Conservation (phyloP, 1,140 invertebrate genomes). For the Drosophila subpulchrella region DNA sequence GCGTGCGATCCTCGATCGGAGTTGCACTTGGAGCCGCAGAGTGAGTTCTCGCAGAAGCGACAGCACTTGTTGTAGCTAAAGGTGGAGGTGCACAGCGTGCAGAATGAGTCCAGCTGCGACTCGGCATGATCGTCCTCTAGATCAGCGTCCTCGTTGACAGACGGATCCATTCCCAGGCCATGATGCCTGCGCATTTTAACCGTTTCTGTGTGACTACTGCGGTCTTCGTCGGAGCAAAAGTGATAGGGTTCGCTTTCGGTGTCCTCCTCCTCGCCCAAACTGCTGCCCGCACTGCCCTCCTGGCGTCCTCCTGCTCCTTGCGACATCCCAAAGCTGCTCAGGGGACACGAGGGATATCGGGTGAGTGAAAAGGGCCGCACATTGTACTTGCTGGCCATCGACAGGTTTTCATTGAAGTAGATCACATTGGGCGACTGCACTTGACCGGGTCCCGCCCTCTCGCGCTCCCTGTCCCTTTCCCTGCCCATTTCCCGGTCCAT, state of each 20-base stretch:
- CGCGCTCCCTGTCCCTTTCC: constrained; percentile 32
- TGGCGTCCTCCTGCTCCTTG: background rate
- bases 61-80: constrained; percentile 83
- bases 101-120: constrained; percentile 78
- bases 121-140: constrained; percentile 47
- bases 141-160: constrained; percentile 21
- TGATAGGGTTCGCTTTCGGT: constrained; percentile 66
- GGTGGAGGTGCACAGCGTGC: constrained; percentile 81
- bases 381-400: constrained; percentile 81
- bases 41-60: constrained; percentile 76
- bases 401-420: constrained; percentile 83
- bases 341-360: constrained; percentile 70
- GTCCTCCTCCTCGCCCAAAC: constrained; percentile 60
- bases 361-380: constrained; percentile 59
- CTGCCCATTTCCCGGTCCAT: constrained; percentile 30
- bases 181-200: constrained; percentile 40
- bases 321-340: constrained; percentile 58
- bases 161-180: constrained; percentile 16
- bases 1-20: constrained; percentile 70
- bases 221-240: constrained; percentile 77
- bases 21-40: constrained; percentile 79
- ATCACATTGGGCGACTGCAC: constrained; percentile 59
- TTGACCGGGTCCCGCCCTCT: constrained; percentile 7
- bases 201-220: constrained; percentile 59
- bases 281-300: constrained; percentile 56